Evolutionary conservation across 2,113 vertebrate species (phyloP), one percentile per base, ranked within the genome.

Genomic region (Lepidiolamprologus cunningtoni): DNA sequence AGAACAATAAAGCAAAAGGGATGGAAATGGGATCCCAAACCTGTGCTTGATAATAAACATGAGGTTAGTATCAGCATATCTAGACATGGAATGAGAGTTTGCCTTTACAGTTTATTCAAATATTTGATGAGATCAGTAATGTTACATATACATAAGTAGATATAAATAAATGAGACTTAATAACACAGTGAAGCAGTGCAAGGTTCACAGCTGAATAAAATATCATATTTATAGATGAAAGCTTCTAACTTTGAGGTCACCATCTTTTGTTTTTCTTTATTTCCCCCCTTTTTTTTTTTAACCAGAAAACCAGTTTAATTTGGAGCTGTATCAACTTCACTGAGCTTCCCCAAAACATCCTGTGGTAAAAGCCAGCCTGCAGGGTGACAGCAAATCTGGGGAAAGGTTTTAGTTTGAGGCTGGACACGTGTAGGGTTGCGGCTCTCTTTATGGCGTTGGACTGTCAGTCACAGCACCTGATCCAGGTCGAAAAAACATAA

Each of bases 191-290:
- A 86, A 31, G 31, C 23, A 63, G 33, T n/a, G 13, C 57, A 90
- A 54, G 3, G 68, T 45, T 86, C 84, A 88, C 19, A 66, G 42
- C 68, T 58, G 80, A 82, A 92, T 86, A 81, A 90, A 89, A 89
- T 45, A 86, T 63, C 7, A 91, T 91, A 94, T 95, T 95, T 89
- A 92, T 37, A 90, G 28, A 92, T 37, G 80, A 84, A 86, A 81
- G 57, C 50, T 84, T 80, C 21, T 8, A 58, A 87, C 58, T 84
- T 80, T 86, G 68, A 28, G 31, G 83, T 4, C 55, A 78, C 53
- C 33, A 17, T 87, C 35, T 81, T 71, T 35, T 78, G 6, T n/a
- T 91, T 87, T 80, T 85, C 58, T 83, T 76, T 76, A n/a, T 85
- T 87, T 84, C 16, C 42, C 28, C n/a, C n/a, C n/a, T 40, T 40